Percentiles rank a stretch among this genome's conserved stretches.
Evolutionary conservation across 2,113 vertebrate genomes (phyloP).

Genomic region (Rhabdornis inornatus): DNA sequence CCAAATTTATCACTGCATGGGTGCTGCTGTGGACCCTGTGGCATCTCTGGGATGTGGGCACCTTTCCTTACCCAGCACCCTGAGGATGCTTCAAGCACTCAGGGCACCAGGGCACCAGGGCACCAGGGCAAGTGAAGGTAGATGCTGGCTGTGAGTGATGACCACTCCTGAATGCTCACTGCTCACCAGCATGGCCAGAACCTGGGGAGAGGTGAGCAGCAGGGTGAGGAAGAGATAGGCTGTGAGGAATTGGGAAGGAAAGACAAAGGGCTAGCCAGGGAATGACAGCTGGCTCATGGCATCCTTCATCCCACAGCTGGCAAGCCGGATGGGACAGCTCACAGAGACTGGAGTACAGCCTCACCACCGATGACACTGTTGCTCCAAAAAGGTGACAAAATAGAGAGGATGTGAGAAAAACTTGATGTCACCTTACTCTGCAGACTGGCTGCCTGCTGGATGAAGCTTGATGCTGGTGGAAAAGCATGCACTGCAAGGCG

Average conservation of each 20-base stretch:
- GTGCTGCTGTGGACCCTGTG: neutral
- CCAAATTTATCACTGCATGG: neutral
- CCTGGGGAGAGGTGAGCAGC: neutral
- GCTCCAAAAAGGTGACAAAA: neutral
- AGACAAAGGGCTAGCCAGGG: neutral
- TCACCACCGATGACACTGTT: neutral
- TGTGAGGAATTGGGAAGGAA: neutral
- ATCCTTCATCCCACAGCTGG: neutral
- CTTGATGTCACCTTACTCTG: neutral
- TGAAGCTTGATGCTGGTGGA: rapidly evolving
- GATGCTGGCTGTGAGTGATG: neutral
- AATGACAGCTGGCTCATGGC: neutral
- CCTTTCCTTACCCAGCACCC: rapidly evolving
- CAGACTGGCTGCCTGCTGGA: neutral
- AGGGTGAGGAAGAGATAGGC: neutral
- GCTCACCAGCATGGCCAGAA: rapidly evolving
- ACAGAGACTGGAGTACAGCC: neutral
- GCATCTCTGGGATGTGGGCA: neutral
- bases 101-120: too few relatives aligned
- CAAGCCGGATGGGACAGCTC: neutral
- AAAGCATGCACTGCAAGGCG: rapidly evolving
- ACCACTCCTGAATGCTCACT: neutral
- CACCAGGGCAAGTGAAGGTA: neutral
- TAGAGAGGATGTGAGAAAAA: neutral
- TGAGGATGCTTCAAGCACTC: neutral